phyloP scores from a whole-genome alignment of 2,797 vertebrate genomes.

The Nannoperca obscura region DNA sequence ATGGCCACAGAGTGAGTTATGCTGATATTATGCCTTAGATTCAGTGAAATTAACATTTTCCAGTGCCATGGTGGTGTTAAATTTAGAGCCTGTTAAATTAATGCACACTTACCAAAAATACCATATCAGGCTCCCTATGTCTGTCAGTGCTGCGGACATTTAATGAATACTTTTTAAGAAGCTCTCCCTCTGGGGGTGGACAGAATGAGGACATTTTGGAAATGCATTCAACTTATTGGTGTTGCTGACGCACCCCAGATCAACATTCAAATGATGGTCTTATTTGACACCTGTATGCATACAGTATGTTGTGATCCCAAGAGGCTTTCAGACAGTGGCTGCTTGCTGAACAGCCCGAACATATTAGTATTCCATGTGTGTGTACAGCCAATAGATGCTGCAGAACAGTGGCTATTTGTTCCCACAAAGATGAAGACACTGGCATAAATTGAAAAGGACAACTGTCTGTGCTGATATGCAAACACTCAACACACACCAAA shows the following conservation, averaged over 20 bases:
- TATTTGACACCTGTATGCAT: conserved; percentile 39
- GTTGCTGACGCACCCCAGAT: conserved; percentile 26
- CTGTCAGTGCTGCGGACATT: conserved; percentile 49
- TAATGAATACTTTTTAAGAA: conserved; percentile 58
- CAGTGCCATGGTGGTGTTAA: conserved; percentile 26
- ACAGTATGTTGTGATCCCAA: neutral
- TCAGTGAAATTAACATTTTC: conserved; percentile 25
- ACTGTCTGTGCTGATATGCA: neutral
- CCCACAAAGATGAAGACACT: neutral
- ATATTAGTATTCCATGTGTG: neutral
- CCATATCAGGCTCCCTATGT: conserved; percentile 28
- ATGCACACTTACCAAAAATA: conserved; percentile 56
- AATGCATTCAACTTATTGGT: conserved; percentile 19
- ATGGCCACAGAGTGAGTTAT: neutral
- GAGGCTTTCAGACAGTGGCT: conserved; percentile 1
- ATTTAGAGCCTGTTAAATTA: conserved; percentile 34
- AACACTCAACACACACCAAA: neutral
- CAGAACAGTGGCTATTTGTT: no score
- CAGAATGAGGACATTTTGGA: conserved; percentile 54
- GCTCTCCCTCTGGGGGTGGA: conserved; percentile 48
- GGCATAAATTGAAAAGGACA: neutral
- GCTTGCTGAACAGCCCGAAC: neutral
- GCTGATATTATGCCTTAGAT: conserved; percentile 4
- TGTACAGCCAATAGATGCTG: neutral
- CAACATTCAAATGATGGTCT: conserved; percentile 42